Evolutionary conservation across 30 jellyfish, hydroid and myxozoan species (phyloP), one percentile per base, ranked within the genome.

Genomic region (Cassiopea xamachana): DNA sequence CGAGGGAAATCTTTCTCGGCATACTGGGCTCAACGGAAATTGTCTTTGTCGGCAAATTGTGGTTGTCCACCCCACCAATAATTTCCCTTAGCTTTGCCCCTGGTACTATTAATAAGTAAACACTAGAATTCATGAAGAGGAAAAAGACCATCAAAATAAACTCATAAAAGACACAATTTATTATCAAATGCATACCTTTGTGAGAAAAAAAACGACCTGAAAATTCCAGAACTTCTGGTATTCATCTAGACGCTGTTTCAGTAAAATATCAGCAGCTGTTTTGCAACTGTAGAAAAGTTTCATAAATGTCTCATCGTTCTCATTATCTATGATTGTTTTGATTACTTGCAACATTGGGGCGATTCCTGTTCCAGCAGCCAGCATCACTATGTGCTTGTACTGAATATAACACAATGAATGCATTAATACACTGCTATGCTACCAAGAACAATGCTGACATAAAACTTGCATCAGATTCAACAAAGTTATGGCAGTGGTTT

Each of bases 341-440:
- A 87, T 69, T 16, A 94, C 73, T 72, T 90, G 98, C 15, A 88
- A 27, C 93, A 90, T 76, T 16, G 98, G 98, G 46, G 98, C 91
- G 47, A 94, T 70, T 9, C 98, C 98, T 9, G 98, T 94, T n/a
- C 98, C 98, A 48, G 96, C 98, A 43, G 98, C 97, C 43, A 94
- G 67, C 93, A 94, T 77, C 50, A 87, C 49, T 8, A 94, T 43
- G 9, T 59, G 73, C 7, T 68, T 61, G 81, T 76, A 70, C 98
- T 93, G 87, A 9, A 83, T 73, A 80, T 12, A 4, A 86, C 69
- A 14, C 14, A 59, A 59, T 6, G 14, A 59, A 59, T 27, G 39
- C 39, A 27, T 27, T 27, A 27, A 27, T 27, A 27, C 39, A 27
- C 39, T 27, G 39, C 39, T 27, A 27, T 27, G 39, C 39, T 27